Conservation (phyloP, 1,140 invertebrate species). For the Ceratosolen fusciceps region DNA sequence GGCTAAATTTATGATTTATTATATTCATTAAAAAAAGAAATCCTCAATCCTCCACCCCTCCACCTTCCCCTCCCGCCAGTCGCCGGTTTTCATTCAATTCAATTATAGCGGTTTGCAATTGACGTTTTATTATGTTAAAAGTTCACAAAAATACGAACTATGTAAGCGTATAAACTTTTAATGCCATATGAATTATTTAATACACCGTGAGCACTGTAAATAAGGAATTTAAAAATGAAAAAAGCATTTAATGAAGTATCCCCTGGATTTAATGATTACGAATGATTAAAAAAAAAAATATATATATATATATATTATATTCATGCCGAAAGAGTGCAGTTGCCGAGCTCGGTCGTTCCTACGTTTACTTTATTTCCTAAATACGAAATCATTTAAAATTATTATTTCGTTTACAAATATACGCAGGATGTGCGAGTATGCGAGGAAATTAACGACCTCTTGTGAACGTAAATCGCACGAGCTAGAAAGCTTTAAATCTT, state of each 20-base stretch:
- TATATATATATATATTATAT: too few species aligned
- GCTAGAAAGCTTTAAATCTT: background rate
- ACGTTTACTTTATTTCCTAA: background rate
- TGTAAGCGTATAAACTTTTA: background rate
- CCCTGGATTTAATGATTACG: background rate
- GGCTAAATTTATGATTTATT: background rate
- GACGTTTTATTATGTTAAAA: background rate
- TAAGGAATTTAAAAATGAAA: background rate
- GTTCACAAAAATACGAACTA: background rate
- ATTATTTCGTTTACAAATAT: too few species aligned
- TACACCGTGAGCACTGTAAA: background rate
- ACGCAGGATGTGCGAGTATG: too few species aligned
- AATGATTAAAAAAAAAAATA: background rate
- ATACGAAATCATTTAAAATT: background rate
- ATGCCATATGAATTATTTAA: background rate
- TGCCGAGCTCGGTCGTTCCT: background rate
- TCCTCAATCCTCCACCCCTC: too few species aligned
- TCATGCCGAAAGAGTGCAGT: background rate
- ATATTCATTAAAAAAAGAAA: background rate
- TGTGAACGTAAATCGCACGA: background rate
- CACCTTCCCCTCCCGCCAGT: too few species aligned
- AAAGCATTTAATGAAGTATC: background rate
- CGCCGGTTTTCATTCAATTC: too few species aligned
- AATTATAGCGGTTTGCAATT: too few species aligned
- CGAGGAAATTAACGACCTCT: background rate